A percentile compares a stretch with the other conserved stretches of the same genome.
Conservation (phyloP, 2,113 vertebrate genomes). For the Pluvialis apricaria region DNA sequence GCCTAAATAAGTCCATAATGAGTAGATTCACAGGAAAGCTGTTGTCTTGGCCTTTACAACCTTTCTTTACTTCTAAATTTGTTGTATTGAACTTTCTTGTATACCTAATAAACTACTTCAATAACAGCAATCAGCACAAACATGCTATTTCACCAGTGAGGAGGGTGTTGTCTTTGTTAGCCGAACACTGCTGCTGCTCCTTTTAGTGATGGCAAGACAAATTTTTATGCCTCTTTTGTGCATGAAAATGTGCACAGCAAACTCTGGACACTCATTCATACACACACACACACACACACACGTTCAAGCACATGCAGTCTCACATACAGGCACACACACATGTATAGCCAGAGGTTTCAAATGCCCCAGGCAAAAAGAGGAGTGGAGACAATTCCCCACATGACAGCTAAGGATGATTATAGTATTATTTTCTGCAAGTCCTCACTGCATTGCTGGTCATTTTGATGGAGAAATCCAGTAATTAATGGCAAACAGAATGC, state of each 20-base stretch:
- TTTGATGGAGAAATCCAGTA: neutral
- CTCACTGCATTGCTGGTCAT: neutral
- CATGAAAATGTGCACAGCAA: neutral
- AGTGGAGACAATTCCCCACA: neutral
- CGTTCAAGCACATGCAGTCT: neutral
- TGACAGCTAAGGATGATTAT: neutral
- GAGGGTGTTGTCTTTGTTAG: neutral
- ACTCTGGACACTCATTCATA: neutral
- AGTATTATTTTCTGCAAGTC: neutral
- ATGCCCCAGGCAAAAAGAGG: neutral
- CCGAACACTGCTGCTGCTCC: neutral
- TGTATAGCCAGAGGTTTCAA: neutral
- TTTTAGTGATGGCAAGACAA: neutral
- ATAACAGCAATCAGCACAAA: slow-evolving; percentile 17
- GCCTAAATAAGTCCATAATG: slow-evolving; percentile 48
- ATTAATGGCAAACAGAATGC: neutral
- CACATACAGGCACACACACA: too few species aligned
- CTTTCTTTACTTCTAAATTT: neutral
- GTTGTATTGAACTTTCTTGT: slow-evolving; percentile 3
- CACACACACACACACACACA: too few species aligned
- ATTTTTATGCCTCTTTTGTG: neutral
- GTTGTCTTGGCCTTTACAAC: slow-evolving; percentile 45
- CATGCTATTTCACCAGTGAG: neutral
- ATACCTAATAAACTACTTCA: slow-evolving; percentile 34
- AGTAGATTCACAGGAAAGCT: slow-evolving; percentile 17